Base-by-base conservation (phyloP, 2,888 invertebrate genomes). In the Caenorhabditis sp. region DNA sequence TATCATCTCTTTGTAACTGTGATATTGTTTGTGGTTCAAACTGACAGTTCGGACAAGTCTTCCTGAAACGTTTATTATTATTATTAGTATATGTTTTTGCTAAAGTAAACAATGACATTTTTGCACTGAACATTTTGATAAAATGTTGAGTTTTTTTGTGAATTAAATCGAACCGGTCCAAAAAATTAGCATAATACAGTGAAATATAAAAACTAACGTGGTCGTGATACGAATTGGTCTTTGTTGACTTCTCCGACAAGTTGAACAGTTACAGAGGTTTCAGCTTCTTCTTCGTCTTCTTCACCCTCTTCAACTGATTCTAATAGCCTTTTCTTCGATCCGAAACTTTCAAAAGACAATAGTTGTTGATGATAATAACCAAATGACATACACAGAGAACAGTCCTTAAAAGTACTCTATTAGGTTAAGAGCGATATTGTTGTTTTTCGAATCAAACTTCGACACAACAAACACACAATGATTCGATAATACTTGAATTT, bases 1-100 rank as follows among this genome's bases (percentile, higher is more conserved):
- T 57, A 73, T 65, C 73, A 73, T 73, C 61, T 68, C 73, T 62
- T 73, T 68, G 54, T 68, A 55, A 68, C 67, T 73, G 58, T 61
- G 68, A 49, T 73, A 73, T 36, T 66, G 73, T 51, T 68, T 73
- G 58, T 64, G 50, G 43, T 66, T 73, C 31, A 73, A 68, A 62
- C 68, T 73, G 59, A 57, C 63, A 66, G 66, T 71, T 71, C 71
- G 54, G 1, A 61, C 50, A 36, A 71, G 66, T 24, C 66, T 67
- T 51, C 58, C 66, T 66, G 12, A 43, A 43, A 17, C 12, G 43
- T 43, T 43, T 43, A 43, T 43, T 10, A 43, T 36, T 12, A 36
- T 36, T 36, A 36, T 36, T 36, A n/a, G n/a, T n/a, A n/a, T n/a
- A n/a, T 31, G 10, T 31, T 31, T 4, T 31, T 31, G 31, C 4